Percentiles rank a stretch among this genome's conserved stretches.
Evolutionary conservation across 2,888 invertebrate species (phyloP).

Genomic region (Macrosoma leucophasiata): DNA sequence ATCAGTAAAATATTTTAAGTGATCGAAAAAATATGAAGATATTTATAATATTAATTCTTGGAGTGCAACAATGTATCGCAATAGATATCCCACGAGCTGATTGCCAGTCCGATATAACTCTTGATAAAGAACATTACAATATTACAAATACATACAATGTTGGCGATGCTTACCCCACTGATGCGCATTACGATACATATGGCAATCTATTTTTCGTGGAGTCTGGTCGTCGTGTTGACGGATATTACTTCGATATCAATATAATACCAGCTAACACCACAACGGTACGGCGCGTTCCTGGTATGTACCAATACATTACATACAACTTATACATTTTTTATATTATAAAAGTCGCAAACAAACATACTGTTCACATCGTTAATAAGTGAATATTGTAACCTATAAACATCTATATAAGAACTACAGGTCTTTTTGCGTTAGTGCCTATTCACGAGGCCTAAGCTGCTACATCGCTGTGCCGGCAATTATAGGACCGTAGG

Average conservation of each 20-base stretch:
- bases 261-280: constrained; percentile 39
- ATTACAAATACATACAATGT: constrained; percentile 38
- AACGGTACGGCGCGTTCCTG: constrained; percentile 38
- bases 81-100: constrained; percentile 46
- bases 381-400: no score
- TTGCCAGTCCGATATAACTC: constrained; percentile 44
- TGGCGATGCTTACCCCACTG: constrained; percentile 44
- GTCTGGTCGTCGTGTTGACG: constrained; percentile 37
- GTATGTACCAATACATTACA: no score
- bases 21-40: constrained; percentile 24
- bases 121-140: constrained; percentile 47
- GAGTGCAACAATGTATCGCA: constrained; percentile 30
- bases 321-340: no score
- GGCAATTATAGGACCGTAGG: no score
- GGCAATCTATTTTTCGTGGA: constrained; percentile 58
- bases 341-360: no score
- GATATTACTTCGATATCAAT: constrained; percentile 46
- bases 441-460: no score
- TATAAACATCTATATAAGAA: no score
- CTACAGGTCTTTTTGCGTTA: no score
- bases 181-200: constrained; percentile 50
- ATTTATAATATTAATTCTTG: constrained; percentile 30
- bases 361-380: no score
- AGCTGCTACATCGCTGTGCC: no score
- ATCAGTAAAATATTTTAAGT: neutral